Evolutionary conservation across 2,797 vertebrate genomes (phyloP), one percentile per base, ranked within the genome.

Genomic region (Paedocypris micromegethes): DNA sequence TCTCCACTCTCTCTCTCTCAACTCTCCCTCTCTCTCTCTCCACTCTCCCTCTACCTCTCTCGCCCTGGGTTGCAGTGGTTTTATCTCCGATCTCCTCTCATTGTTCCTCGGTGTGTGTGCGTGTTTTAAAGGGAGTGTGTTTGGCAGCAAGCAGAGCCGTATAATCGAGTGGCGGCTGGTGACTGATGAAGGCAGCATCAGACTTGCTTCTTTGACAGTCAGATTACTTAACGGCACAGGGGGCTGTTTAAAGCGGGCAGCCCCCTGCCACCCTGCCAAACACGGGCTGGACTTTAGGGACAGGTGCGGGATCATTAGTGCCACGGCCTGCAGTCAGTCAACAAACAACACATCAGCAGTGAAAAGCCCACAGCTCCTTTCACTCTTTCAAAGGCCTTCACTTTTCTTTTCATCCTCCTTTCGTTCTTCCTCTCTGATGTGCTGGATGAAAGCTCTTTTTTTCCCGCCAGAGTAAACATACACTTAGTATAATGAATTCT

Each of bases 271-370:
- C 68, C 37, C 42, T 66, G 71, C 72, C 66, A 67, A 72, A 76
- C 65, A 61, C 48, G 40, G 43, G 53, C 38, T 62, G 47, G 64
- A 42, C 55, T 50, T 60, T 62, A 6, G 60, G 58, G 58, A 78
- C 51, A 63, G 66, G 66, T 75, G 69, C 52, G 72, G 76, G 75
- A 78, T 83, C 80, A 83, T 66, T 83, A 83, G 60, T 58, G 58
- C 43, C 48, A 41, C 4, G 54, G 60, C 52, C 64, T 50, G 2
- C 48, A 65, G 71, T 70, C 68, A 58, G 68, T 78, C 77, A 78
- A 75, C 65, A 76, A 69, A 76, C 66, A 66, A 72, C 68, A 51
- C 54, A 64, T 50, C 5, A 6, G 9, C 1, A 61, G 49, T 43
- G 46, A 70, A 53, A 56, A 44, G 40, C 52, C 47, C 51, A 4